Percentiles rank a stretch among this genome's conserved stretches.
Evolutionary conservation across 2,888 invertebrate species (phyloP).

Genomic region (Thymelicus acteon): DNA sequence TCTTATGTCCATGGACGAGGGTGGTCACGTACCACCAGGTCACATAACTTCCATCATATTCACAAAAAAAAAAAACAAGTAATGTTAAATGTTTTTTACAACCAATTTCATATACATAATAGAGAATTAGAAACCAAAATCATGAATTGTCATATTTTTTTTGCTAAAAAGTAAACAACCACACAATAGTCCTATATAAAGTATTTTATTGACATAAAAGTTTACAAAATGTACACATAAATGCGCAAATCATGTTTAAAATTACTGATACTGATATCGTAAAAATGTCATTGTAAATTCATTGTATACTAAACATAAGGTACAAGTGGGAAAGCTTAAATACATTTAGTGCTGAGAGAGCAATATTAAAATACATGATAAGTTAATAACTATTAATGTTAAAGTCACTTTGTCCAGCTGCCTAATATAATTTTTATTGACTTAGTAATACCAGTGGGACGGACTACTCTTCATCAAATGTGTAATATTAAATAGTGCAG

Average conservation of each 20-base stretch:
- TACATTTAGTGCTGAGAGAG: constrained; percentile 27
- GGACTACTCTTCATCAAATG: constrained; percentile 8
- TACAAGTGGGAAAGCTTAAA: constrained; percentile 11
- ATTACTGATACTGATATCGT: constrained; percentile 14
- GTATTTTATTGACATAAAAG: constrained; percentile 26
- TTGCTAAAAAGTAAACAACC: not conserved
- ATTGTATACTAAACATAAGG: constrained; percentile 24
- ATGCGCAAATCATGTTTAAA: constrained; percentile 15
- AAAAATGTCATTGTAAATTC: constrained; percentile 23
- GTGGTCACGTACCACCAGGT: no score
- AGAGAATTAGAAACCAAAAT: no score
- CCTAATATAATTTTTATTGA: constrained; percentile 1
- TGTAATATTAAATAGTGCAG: constrained; percentile 12
- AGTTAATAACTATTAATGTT: not conserved
- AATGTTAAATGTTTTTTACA: no score
- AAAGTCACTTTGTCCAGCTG: constrained; percentile 4
- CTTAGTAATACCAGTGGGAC: constrained; percentile 18
- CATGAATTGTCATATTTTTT: not conserved
- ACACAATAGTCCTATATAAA: not conserved
- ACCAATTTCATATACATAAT: no score
- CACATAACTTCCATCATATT: no score
- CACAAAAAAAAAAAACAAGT: no score
- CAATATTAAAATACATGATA: constrained; percentile 1
- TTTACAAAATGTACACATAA: constrained; percentile 27
- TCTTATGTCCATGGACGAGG: no score